Base-by-base conservation (phyloP, 2,888 invertebrate genomes). In the Ectropis crepuscularia region DNA sequence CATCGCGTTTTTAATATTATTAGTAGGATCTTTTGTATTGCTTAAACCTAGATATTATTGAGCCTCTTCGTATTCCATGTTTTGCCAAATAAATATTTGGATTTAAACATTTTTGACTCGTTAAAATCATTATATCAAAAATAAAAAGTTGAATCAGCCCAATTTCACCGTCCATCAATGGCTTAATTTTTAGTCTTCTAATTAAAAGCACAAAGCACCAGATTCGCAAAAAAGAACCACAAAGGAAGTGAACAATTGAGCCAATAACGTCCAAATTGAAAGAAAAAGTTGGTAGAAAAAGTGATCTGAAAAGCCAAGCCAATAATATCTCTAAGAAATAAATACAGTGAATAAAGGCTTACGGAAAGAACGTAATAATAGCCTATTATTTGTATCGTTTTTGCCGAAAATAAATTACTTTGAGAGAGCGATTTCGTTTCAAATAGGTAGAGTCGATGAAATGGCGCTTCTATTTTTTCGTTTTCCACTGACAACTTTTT, bases 331-430 rank as follows among this genome's bases (percentile, higher is more conserved):
- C 41, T 4, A 39, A 38, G 41, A 53, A 53, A 54, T 54, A 54
- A 61, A 61, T 48, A 54, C 61, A 39, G 49, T 36, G 47, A 49
- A 55, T 50, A 53, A 53, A 53, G 41, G 47, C 53, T 53, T 55
- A 54, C 38, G 45, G 46, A 50, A 61, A 12, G 48, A 16, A 55
- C 16, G 51, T 46, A 51, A 47, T 53, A 57, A 62, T 51, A 57
- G 57, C 12, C 45, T 55, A 45, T 55, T 61, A 55, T 53, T 53
- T 53, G 53, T 45, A 47, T 47, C 53, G 12, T 47, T 53, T 28
- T 59, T 53, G 39, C 7, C 9, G 42, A 42, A 47, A 53, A 45
- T 39, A 53, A 51, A 50, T 50, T 50, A 9, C 39, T 47, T 36
- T 41, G 48, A 41, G 5, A 48, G 12, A 38, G 5, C 37, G 6